Evolutionary conservation across 2,113 vertebrate species (phyloP).

Genomic region (Morone saxatilis): DNA sequence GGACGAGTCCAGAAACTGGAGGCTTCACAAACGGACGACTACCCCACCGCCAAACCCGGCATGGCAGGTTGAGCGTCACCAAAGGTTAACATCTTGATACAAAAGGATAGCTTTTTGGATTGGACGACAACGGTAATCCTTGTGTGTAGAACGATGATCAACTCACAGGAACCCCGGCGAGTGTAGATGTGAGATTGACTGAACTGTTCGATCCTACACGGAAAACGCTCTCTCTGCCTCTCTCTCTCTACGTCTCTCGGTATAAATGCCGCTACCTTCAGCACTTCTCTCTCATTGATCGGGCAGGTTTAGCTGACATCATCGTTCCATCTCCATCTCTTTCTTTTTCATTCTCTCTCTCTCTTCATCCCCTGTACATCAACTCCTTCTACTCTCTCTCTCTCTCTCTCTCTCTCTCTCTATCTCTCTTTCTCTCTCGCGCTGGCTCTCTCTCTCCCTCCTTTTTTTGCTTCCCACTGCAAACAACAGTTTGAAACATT

Average conservation of each 20-base stretch:
- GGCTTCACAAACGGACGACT: too few relatives aligned
- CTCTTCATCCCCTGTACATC: conserved; percentile 49
- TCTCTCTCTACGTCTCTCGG: not conserved
- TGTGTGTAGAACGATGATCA: too few relatives aligned
- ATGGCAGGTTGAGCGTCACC: too few relatives aligned
- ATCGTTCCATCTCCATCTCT: conserved; percentile 76
- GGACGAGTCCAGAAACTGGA: too few relatives aligned
- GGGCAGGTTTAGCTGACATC: conserved; percentile 76
- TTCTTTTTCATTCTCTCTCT: conserved; percentile 27
- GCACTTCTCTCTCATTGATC: conserved; percentile 83
- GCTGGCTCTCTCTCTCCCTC: not conserved
- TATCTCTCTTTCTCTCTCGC: conserved; percentile 24
- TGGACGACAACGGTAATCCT: too few relatives aligned
- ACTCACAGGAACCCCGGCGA: too few relatives aligned
- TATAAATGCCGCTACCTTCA: conserved; percentile 78
- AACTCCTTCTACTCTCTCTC: not conserved
- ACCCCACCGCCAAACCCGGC: too few relatives aligned
- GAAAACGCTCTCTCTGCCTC: too few relatives aligned
- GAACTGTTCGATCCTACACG: too few relatives aligned
- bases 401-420: conserved; percentile 57
- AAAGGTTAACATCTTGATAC: too few relatives aligned
- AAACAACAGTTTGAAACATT: conserved; percentile 12
- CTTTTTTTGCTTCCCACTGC: not conserved
- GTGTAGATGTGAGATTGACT: too few relatives aligned
- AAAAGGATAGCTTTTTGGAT: too few relatives aligned